Conservation (phyloP, 2,797 vertebrate genomes). For the Pangasius macronema region DNA sequence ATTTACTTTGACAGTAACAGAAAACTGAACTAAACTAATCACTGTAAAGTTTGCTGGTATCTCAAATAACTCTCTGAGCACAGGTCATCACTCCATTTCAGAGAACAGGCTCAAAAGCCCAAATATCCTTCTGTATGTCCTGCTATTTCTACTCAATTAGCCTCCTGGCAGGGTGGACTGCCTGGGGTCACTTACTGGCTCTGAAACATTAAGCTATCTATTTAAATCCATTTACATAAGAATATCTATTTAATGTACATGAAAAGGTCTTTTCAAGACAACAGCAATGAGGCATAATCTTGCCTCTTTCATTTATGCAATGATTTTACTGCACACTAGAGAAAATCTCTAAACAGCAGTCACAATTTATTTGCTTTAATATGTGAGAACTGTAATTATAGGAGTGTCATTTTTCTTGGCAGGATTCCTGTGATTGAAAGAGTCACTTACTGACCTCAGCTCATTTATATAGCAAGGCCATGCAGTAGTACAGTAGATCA, state of each 20-base stretch:
- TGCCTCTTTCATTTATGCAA: conserved; percentile 9
- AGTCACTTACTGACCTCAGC: not conserved
- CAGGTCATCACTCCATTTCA: not conserved
- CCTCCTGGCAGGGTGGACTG: conserved; percentile 7
- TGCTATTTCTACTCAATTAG: conserved; percentile 22
- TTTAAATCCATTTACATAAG: conserved; percentile 11
- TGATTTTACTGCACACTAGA: not conserved
- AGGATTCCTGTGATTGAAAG: not conserved
- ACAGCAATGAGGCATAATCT: not conserved
- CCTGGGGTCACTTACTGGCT: conserved; percentile 12
- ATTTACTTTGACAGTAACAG: not conserved
- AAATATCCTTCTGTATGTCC: conserved; percentile 19
- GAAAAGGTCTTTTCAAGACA: not conserved
- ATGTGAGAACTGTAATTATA: not conserved
- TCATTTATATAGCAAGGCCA: not conserved
- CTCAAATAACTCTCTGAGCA: not conserved
- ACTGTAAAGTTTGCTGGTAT: not conserved
- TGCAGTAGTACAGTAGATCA: not conserved
- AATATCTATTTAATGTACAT: not conserved
- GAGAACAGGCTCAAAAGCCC: conserved; percentile 21
- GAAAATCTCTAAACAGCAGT: not conserved
- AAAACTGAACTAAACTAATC: conserved; percentile 3
- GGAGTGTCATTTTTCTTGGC: not conserved
- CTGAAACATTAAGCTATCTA: not conserved
- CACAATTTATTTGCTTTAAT: not conserved